Conservation (phyloP, 1,140 invertebrate genomes). For the Euglossa dilemma region DNA sequence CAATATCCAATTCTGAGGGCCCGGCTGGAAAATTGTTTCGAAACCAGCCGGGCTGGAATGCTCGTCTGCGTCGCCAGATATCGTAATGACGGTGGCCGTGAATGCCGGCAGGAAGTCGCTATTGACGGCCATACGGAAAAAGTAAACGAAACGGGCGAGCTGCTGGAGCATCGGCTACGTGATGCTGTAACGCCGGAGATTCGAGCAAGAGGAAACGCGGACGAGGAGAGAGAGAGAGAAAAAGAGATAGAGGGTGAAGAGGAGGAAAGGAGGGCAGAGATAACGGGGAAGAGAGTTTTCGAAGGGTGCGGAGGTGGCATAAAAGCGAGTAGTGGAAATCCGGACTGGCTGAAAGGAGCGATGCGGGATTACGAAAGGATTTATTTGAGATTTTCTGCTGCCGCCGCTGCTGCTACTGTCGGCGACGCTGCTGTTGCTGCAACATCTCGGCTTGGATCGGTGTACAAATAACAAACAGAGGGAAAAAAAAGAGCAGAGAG, state of each 20-base stretch:
- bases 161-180: too few species aligned
- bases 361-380: slow-evolving; percentile 81
- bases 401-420: slow-evolving; percentile 52
- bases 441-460: slow-evolving; percentile 70
- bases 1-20: slow-evolving; percentile 56
- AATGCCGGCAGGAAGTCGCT: slow-evolving; percentile 57
- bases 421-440: slow-evolving; percentile 27
- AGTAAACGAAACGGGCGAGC: slow-evolving; percentile 47
- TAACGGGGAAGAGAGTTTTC: slow-evolving; percentile 56
- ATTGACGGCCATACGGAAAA: slow-evolving; percentile 55
- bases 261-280: slow-evolving; percentile 23
- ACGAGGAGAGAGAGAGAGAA: too few species aligned
- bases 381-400: slow-evolving; percentile 81
- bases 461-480: slow-evolving; percentile 76
- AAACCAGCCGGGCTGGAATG: slow-evolving; percentile 40
- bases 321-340: slow-evolving; percentile 79
- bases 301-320: slow-evolving; percentile 65
- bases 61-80: slow-evolving; percentile 56
- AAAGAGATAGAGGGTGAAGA: neutral
- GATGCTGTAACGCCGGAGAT: neutral
- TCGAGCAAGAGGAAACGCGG: too few species aligned
- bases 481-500: neutral
- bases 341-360: slow-evolving; percentile 79
- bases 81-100: slow-evolving; percentile 66
- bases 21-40: slow-evolving; percentile 65